Evolutionary conservation across 2,888 invertebrate genomes (phyloP), one percentile per base, ranked within the genome.

Genomic region (Euzetes globulus): DNA sequence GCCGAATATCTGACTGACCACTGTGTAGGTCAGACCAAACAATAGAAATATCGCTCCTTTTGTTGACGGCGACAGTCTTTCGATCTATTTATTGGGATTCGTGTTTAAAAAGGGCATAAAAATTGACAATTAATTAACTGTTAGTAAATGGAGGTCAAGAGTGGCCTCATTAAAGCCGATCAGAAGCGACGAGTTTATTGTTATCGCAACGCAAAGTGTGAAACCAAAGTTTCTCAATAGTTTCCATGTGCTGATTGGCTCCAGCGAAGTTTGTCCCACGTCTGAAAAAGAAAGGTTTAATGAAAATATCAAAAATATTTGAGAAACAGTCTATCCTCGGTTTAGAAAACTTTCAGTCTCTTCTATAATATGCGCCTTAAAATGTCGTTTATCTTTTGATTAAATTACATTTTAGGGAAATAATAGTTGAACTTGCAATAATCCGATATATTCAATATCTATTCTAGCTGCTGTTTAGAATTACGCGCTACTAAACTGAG

Each of bases 111-210:
- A 41, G 41, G 5, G 5, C 41, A 41, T 41, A 41, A 41, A 41
- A 41, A 41, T 41, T 9, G 5, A 52, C 19, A 52, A 13, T n/a
- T 52, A 52, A n/a, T 7, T 4, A 15, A 60, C 58, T 5, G 7
- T 7, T 60, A 15, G 1, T 17, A 60, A 60, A 27, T 60, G 58
- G 1, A 60, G 58, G 13, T 60, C 58, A 60, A 60, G 58, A 27
- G 58, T 60, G 11, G 58, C 58, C 29, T 60, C 58, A 27, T 60
- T 60, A 15, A 60, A 60, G 13, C 58, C 58, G 27, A 60, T 60
- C 1, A 60, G 29, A 1, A 60, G 29, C 1, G 25, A 29, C 1
- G 27, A 60, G 15, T 60, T 60, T 5, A 60, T 29, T 9, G 27
- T 60, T 15, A 60, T 60, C 9, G 4, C 9, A 15, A 60, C 29